Evolutionary conservation across 1,140 invertebrate species (phyloP).

Genomic region (Chironomus tepperi): DNA sequence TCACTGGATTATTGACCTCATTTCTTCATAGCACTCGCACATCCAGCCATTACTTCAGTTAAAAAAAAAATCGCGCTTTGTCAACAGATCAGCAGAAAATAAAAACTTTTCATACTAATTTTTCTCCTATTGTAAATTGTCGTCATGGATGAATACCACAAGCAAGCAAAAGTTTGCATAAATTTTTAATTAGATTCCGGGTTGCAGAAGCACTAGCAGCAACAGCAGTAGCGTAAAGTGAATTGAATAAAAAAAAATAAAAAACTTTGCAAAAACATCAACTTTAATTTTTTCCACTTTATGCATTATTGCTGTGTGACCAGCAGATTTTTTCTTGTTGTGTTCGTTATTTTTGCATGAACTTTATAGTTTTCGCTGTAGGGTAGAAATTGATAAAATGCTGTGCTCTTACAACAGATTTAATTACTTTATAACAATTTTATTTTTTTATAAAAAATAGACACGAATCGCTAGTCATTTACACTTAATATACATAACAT

Average conservation of each 20-base stretch:
- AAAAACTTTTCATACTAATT: background rate
- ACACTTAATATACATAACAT: background rate
- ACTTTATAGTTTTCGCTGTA: too few species aligned
- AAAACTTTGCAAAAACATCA: conserved; percentile 4
- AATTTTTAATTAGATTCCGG: conserved; percentile 22
- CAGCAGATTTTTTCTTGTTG: too few species aligned
- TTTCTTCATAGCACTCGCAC: too few species aligned
- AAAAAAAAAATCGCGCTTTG: too few species aligned
- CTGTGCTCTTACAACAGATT: background rate
- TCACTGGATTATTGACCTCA: too few species aligned
- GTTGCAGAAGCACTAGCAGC: background rate
- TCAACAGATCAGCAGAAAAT: too few species aligned
- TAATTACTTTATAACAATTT: conserved; percentile 4
- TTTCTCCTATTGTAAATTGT: background rate
- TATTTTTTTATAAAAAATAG: too few species aligned
- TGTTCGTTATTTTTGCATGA: too few species aligned
- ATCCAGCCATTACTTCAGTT: too few species aligned
- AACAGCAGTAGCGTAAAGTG: background rate
- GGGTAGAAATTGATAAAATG: background rate
- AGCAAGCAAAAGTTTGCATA: conserved; percentile 16
- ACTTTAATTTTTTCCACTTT: conserved; percentile 7
- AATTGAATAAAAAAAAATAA: background rate
- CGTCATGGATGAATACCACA: background rate
- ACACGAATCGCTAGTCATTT: background rate
- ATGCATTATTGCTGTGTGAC: too few species aligned